Conservation (phyloP, 2,113 vertebrate genomes). For the Spheniscus mendiculus region DNA sequence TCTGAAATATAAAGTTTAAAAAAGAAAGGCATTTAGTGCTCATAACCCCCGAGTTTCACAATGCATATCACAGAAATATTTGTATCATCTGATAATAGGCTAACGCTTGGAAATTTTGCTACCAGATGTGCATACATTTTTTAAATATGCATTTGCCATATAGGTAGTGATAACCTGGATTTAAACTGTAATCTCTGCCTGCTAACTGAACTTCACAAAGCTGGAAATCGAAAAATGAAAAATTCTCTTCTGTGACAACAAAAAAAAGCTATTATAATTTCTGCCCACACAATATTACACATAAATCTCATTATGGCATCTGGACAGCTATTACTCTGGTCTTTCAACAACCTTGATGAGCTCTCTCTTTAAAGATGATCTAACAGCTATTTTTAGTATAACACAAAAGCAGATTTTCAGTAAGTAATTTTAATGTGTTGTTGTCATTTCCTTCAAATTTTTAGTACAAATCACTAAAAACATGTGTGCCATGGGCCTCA, state of each 20-base stretch:
- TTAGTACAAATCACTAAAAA: background rate
- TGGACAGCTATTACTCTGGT: constrained; percentile 9
- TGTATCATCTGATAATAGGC: background rate
- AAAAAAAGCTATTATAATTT: constrained; percentile 21
- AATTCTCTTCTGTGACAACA: background rate
- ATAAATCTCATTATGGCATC: constrained; percentile 53
- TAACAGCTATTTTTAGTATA: constrained; percentile 11
- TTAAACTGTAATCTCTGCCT: background rate
- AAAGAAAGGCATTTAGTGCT: background rate
- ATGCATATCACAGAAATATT: background rate
- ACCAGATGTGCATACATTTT: background rate
- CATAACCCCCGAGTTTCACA: background rate
- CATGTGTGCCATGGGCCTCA: background rate
- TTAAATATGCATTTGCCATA: background rate
- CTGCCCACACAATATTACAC: background rate
- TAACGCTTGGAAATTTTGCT: background rate
- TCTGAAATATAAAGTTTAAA: background rate
- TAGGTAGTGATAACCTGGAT: background rate
- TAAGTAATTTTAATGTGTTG: background rate
- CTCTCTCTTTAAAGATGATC: constrained; percentile 11
- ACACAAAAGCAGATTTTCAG: background rate
- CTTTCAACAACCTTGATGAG: constrained; percentile 12
- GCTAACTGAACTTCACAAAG: background rate
- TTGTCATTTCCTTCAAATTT: background rate
- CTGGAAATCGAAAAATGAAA: constrained; percentile 27